Evolutionary conservation across 2,797 vertebrate genomes (phyloP).

Genomic region (Myiothlypis coronata): DNA sequence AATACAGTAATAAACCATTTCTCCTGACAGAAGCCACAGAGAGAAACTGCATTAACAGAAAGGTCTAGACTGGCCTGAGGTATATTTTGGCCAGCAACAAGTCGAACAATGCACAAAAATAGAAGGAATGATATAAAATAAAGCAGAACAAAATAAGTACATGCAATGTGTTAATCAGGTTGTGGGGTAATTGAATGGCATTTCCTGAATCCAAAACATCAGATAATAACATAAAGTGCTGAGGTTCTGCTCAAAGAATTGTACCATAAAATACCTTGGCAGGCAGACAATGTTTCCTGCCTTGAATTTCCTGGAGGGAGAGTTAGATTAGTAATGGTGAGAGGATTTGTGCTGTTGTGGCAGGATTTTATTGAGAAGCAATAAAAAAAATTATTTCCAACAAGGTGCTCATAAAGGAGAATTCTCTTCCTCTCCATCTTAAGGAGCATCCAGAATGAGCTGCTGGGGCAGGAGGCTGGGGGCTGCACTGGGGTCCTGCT

Average conservation of each 20-base stretch:
- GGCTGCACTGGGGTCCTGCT: neutral
- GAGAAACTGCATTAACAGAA: neutral
- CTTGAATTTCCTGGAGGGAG: slow-evolving; percentile 54
- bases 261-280: slow-evolving; percentile 27
- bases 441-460: neutral
- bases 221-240: neutral
- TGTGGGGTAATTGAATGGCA: slow-evolving; percentile 16
- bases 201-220: slow-evolving; percentile 32
- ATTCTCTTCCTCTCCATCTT: neutral
- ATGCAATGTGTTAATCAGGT: slow-evolving; percentile 13
- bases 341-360: slow-evolving; percentile 26
- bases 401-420: neutral
- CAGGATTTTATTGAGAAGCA: slow-evolving; percentile 37
- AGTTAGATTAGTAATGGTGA: slow-evolving; percentile 54
- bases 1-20: neutral
- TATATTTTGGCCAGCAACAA: slow-evolving; percentile 16
- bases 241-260: slow-evolving; percentile 15
- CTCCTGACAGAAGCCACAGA: neutral
- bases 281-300: slow-evolving; percentile 37
- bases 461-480: accelerated
- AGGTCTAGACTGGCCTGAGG: slow-evolving; percentile 37
- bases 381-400: slow-evolving; percentile 19
- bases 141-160: slow-evolving; percentile 6
- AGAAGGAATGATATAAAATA: neutral
- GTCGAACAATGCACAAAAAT: neutral